phyloP scores from a whole-genome alignment of 2,113 vertebrate genomes.

The Micronisus gabar region DNA sequence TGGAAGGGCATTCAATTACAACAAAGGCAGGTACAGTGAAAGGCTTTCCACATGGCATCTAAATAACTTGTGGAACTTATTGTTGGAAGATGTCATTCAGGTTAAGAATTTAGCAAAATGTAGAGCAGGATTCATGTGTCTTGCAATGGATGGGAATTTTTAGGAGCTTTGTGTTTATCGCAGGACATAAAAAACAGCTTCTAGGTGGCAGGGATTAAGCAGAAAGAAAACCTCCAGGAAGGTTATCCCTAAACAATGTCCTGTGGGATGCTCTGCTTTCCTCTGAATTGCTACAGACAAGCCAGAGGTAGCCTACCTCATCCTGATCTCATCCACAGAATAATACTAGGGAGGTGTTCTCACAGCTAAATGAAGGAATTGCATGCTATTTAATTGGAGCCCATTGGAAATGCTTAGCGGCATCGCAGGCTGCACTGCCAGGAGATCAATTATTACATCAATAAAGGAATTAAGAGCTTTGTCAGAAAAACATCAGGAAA shows the following conservation, averaged over 20 bases:
- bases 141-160: background rate
- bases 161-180: background rate
- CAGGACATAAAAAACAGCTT: background rate
- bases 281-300: background rate
- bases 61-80: background rate
- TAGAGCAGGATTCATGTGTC: background rate
- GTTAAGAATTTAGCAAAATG: background rate
- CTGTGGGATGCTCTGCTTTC: background rate
- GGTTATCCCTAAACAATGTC: background rate
- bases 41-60: background rate
- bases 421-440: background rate
- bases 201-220: background rate
- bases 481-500: background rate
- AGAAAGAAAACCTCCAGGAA: background rate
- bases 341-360: constrained; percentile 6
- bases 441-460: constrained; percentile 29
- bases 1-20: background rate
- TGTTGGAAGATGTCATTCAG: background rate
- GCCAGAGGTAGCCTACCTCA: background rate
- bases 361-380: background rate
- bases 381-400: background rate
- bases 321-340: background rate
- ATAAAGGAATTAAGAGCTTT: constrained; percentile 33
- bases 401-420: background rate
- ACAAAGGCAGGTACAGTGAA: background rate